Conservation (phyloP, 2,113 vertebrate genomes). For the Cyprinus carpio region DNA sequence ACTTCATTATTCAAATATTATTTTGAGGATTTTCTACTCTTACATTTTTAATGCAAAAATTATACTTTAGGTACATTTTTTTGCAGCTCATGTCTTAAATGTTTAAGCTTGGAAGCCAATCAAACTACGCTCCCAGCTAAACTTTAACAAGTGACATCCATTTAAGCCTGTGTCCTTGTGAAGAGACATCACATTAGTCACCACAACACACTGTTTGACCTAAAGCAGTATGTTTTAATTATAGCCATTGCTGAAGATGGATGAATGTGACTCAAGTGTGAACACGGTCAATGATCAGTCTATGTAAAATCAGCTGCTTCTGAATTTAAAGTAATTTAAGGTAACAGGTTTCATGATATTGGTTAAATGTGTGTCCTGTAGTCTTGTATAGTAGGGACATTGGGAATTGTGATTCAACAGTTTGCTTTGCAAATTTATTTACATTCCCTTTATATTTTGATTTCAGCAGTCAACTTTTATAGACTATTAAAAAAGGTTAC, state of each 20-base stretch:
- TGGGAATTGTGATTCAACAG: background rate
- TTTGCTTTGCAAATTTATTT: background rate
- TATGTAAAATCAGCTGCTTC: background rate
- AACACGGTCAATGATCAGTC: background rate
- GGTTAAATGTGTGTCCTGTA: background rate
- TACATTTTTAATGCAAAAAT: background rate
- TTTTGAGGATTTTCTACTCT: background rate
- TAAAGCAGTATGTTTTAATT: background rate
- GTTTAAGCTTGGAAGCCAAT: background rate
- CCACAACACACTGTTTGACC: background rate
- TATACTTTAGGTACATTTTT: background rate
- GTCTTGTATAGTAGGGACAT: background rate
- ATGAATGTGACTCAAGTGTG: background rate
- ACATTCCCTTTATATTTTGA: background rate
- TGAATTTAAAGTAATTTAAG: background rate
- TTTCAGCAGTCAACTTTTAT: background rate
- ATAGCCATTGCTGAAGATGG: background rate
- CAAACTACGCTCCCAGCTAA: background rate
- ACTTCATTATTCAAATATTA: background rate
- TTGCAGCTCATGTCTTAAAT: background rate
- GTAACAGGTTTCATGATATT: background rate
- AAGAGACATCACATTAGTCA: background rate
- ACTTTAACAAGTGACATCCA: background rate
- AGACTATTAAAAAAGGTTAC: background rate
- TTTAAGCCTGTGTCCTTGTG: background rate